phyloP scores from a whole-genome alignment of 2,888 invertebrate genomes.

The Polyommatus icarus region DNA sequence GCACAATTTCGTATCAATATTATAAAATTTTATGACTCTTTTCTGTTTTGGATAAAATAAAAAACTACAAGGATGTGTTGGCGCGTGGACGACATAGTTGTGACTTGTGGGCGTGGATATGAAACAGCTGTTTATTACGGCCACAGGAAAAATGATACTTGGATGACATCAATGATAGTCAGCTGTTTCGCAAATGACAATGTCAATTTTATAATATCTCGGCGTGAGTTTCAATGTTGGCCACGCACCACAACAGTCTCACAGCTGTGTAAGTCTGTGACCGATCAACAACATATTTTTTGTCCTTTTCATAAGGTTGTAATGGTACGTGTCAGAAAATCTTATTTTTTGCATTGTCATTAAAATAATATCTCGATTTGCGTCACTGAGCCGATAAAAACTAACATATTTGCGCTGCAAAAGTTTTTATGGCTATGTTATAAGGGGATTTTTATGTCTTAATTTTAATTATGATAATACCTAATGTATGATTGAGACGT shows the following conservation, averaged over 20 bases:
- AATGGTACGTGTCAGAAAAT: background rate
- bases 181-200: too few relatives aligned
- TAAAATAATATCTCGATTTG: background rate
- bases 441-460: background rate
- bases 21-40: too few relatives aligned
- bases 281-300: background rate
- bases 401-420: background rate
- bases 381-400: background rate
- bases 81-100: too few relatives aligned
- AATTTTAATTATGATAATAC: background rate
- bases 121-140: too few relatives aligned
- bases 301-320: background rate
- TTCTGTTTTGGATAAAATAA: too few relatives aligned
- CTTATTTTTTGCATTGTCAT: background rate
- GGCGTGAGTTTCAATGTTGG: too few relatives aligned
- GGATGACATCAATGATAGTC: too few relatives aligned
- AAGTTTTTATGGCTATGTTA: background rate
- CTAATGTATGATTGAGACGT: conserved; percentile 7
- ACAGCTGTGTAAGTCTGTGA: background rate
- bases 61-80: too few relatives aligned
- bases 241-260: background rate
- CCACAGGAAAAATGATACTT: too few relatives aligned
- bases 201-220: too few relatives aligned
- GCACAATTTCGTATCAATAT: too few relatives aligned
- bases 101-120: too few relatives aligned